Percentiles rank a stretch among this genome's conserved stretches.
These are phyloP conservation scores for Cryptotermes secundus DNA, from an alignment of 1,140 invertebrate genomes.

Conservation along the genomic window DNA sequence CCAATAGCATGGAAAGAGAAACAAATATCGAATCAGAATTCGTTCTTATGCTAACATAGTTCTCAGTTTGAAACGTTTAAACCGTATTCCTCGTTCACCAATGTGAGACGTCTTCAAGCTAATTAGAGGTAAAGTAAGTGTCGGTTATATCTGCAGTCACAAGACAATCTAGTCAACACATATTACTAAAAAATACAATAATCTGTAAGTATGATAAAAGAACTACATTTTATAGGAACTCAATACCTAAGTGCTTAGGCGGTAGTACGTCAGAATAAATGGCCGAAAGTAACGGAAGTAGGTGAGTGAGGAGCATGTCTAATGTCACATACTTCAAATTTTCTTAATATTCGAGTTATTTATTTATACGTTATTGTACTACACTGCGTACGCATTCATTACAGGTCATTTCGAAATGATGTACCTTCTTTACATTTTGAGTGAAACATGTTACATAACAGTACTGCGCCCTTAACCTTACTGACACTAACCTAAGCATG, in stretches of 20 bases:
- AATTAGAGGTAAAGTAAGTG: neutral
- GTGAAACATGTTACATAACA: neutral
- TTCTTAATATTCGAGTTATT: neutral
- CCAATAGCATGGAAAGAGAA: neutral
- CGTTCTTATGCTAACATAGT: neutral
- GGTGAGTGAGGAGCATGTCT: neutral
- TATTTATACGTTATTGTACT: neutral
- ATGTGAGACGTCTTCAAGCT: neutral
- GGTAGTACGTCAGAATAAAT: slow-evolving; percentile 29
- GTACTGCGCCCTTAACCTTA: neutral
- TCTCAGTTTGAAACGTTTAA: neutral
- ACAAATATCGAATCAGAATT: neutral
- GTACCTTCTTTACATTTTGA: neutral
- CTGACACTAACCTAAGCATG: neutral
- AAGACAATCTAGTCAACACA: neutral
- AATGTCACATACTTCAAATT: neutral
- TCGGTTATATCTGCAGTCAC: neutral
- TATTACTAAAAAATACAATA: slow-evolving; percentile 6
- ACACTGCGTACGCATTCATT: neutral
- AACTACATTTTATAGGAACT: slow-evolving; percentile 22
- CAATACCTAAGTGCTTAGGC: slow-evolving; percentile 33
- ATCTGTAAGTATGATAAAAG: slow-evolving; percentile 9
- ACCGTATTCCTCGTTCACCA: neutral
- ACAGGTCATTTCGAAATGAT: neutral
- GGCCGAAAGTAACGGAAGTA: neutral